Percentiles rank a stretch among this genome's conserved stretches.
phyloP scores from a whole-genome alignment of 2,888 invertebrate genomes.

The Plagodis pulveraria region DNA sequence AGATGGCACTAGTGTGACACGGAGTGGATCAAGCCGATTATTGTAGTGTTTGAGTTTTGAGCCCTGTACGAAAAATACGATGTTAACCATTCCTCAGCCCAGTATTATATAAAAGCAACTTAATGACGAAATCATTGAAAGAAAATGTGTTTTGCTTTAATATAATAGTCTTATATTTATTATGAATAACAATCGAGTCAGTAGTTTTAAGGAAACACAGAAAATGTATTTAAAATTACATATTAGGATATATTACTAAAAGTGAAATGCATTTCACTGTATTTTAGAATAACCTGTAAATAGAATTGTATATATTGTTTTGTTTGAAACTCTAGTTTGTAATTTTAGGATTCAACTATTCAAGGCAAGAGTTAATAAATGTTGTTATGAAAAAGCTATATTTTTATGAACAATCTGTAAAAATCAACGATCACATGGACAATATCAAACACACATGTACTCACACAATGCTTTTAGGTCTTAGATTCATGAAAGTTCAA shows the following conservation, averaged over 20 bases:
- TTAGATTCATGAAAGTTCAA: too few relatives aligned
- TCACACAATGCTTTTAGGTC: too few relatives aligned
- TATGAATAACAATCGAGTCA: conserved; percentile 71
- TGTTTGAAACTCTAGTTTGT: conserved; percentile 20
- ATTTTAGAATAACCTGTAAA: conserved; percentile 27
- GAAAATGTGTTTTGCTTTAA: conserved; percentile 62
- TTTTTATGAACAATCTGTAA: too few relatives aligned
- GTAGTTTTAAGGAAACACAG: conserved; percentile 69
- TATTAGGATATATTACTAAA: conserved; percentile 29
- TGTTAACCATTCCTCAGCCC: conserved; percentile 70
- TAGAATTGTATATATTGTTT: conserved; percentile 32
- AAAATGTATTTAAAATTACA: conserved; percentile 51
- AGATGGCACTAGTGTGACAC: too few relatives aligned
- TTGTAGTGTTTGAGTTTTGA: not conserved
- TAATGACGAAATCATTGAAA: conserved; percentile 35
- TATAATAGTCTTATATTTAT: conserved; percentile 44
- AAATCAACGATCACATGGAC: too few relatives aligned
- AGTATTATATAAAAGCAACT: conserved; percentile 60
- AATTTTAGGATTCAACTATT: conserved; percentile 13
- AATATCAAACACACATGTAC: too few relatives aligned
- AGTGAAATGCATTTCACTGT: conserved; percentile 43
- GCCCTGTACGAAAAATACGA: conserved; percentile 24
- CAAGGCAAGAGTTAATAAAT: conserved; percentile 15
- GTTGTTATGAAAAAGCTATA: not conserved
- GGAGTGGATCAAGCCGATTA: not conserved